These are phyloP conservation scores for Eublepharis macularius DNA, from an alignment of 2,113 vertebrate genomes.

Conservation along the genomic window DNA sequence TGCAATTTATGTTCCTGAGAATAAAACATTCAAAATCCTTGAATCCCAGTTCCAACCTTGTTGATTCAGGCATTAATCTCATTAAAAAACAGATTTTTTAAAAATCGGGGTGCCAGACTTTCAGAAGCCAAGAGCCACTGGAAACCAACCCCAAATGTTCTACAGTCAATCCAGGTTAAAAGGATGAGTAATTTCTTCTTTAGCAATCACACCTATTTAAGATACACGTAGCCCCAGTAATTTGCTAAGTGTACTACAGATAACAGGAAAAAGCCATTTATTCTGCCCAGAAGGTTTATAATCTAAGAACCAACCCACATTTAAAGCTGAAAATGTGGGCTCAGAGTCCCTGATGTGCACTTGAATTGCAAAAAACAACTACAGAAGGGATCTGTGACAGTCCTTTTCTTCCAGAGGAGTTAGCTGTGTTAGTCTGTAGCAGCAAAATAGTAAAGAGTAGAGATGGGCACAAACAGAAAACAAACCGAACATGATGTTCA, in stretches of 20 bases:
- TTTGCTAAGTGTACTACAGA: neutral
- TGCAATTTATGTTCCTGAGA: neutral
- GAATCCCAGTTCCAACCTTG: neutral
- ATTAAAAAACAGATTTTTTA: neutral
- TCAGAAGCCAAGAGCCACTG: too few species aligned
- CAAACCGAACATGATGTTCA: too few species aligned
- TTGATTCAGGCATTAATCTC: neutral
- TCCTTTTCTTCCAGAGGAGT: too few species aligned
- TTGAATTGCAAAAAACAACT: too few species aligned
- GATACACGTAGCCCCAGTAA: neutral
- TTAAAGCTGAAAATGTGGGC: too few species aligned
- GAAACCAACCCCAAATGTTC: too few species aligned
- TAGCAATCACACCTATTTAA: neutral
- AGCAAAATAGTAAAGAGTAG: too few species aligned
- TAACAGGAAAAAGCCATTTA: neutral
- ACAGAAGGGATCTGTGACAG: too few species aligned
- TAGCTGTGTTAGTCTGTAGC: too few species aligned
- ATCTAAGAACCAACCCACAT: neutral
- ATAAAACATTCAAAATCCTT: slow-evolving; percentile 13
- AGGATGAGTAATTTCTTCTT: neutral
- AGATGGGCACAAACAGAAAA: too few species aligned
- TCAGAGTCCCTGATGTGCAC: too few species aligned
- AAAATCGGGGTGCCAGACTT: too few species aligned
- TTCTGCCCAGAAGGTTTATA: neutral
- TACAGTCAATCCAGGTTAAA: neutral